Conservation (phyloP, 2,888 invertebrate genomes). For the Drosophila algonquin region DNA sequence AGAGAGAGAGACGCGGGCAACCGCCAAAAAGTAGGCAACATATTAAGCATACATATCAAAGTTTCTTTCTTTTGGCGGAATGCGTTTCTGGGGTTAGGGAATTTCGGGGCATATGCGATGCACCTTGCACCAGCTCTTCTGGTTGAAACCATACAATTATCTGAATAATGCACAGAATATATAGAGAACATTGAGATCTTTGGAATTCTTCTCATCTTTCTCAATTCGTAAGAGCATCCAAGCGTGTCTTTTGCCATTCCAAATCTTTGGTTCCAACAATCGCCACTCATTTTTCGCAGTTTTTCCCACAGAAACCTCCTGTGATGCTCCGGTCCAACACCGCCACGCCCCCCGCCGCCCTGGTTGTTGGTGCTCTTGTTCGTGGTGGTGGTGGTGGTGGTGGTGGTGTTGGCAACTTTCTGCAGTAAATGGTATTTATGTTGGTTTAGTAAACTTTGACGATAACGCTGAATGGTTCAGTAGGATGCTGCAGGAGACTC, state of each 20-base stretch:
- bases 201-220: not conserved
- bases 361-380: conserved; percentile 22
- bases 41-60: conserved; percentile 65
- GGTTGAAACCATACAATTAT: too few species aligned
- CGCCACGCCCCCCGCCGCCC: not conserved
- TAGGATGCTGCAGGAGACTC: conserved; percentile 31
- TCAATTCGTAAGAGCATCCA: conserved; percentile 16
- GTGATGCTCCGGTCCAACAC: conserved; percentile 1
- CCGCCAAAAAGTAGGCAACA: conserved; percentile 66
- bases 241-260: conserved; percentile 8
- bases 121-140: too few species aligned
- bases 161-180: not conserved
- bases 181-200: too few species aligned
- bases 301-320: conserved; percentile 50
- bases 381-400: conserved; percentile 50
- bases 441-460: conserved; percentile 78
- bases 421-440: conserved; percentile 79
- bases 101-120: not conserved
- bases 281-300: conserved; percentile 63
- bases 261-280: conserved; percentile 28
- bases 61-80: conserved; percentile 10
- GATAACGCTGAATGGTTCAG: conserved; percentile 56
- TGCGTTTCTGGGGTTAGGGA: conserved; percentile 6
- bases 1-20: conserved; percentile 25
- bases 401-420: conserved; percentile 67